Evolutionary conservation across 2,888 invertebrate genomes (phyloP).

Genomic region (Agrenia bidenticulata): DNA sequence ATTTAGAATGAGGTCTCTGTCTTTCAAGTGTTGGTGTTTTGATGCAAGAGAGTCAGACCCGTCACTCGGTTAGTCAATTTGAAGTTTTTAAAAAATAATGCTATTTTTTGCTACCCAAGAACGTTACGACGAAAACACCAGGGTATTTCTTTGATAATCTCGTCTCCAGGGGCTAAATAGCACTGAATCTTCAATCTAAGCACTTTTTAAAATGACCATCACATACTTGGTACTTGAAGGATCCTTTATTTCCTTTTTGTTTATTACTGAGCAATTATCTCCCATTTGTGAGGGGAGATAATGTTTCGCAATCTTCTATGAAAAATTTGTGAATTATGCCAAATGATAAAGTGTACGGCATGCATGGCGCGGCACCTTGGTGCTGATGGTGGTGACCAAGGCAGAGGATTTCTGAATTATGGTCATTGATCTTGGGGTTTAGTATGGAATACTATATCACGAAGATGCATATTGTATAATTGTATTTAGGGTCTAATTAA

Average conservation of each 20-base stretch:
- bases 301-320: constrained; percentile 11
- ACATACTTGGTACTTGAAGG: neutral
- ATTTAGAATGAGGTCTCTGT: no score
- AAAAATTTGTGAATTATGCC: constrained; percentile 20
- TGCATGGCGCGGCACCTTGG: no score
- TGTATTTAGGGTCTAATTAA: constrained; percentile 15
- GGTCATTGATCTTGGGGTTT: constrained; percentile 20
- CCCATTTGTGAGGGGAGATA: neutral
- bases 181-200: neutral
- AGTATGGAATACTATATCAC: constrained; percentile 13
- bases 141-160: neutral
- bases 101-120: no score
- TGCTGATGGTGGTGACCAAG: no score
- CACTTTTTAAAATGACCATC: neutral
- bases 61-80: no score
- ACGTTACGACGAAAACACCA: no score
- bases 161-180: constrained; percentile 18
- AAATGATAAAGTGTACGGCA: no score
- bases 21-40: no score
- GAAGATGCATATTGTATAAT: neutral
- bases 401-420: neutral
- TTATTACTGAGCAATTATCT: neutral
- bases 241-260: neutral
- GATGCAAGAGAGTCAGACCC: no score
- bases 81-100: no score